These are phyloP conservation scores for Hyperoplus immaculatus DNA, from an alignment of 2,797 vertebrate species.

Conservation along the genomic window DNA sequence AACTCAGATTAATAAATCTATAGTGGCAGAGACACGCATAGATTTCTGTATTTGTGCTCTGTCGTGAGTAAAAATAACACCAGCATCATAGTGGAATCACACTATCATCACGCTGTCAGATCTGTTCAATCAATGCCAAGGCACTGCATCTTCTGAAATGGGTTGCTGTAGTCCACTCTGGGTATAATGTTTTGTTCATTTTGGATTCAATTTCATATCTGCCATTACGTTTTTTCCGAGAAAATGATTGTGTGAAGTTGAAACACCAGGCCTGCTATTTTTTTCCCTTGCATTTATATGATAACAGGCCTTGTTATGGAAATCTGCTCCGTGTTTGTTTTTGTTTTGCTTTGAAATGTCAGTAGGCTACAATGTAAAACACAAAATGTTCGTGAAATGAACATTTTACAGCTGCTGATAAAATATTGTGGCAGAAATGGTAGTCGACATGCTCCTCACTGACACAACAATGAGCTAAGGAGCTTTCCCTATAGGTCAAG, in stretches of 20 bases:
- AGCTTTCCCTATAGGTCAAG: slow-evolving; percentile 2
- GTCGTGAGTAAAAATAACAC: slow-evolving; percentile 24
- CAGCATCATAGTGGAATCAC: neutral
- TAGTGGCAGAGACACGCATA: neutral
- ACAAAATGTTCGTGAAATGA: slow-evolving; percentile 16
- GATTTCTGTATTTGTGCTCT: neutral
- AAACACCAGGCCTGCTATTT: slow-evolving; percentile 16
- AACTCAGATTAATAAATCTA: neutral
- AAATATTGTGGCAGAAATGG: slow-evolving; percentile 2
- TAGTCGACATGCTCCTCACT: neutral
- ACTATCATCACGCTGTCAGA: slow-evolving; percentile 25
- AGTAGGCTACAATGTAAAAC: slow-evolving; percentile 6
- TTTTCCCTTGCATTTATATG: neutral
- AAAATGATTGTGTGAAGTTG: slow-evolving; percentile 10
- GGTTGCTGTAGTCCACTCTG: neutral
- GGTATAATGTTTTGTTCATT: slow-evolving; percentile 1
- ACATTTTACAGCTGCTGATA: slow-evolving; percentile 13
- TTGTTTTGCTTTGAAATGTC: slow-evolving; percentile 32
- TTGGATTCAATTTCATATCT: slow-evolving; percentile 25
- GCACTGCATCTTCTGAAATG: slow-evolving; percentile 20
- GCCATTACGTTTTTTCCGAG: slow-evolving; percentile 7
- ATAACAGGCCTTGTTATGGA: slow-evolving; percentile 36
- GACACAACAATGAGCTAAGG: slow-evolving; percentile 22
- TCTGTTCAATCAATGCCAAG: neutral
- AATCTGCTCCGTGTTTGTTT: slow-evolving; percentile 21